Conservation (phyloP, 2,888 invertebrate species). For the Glomeris marginata region DNA sequence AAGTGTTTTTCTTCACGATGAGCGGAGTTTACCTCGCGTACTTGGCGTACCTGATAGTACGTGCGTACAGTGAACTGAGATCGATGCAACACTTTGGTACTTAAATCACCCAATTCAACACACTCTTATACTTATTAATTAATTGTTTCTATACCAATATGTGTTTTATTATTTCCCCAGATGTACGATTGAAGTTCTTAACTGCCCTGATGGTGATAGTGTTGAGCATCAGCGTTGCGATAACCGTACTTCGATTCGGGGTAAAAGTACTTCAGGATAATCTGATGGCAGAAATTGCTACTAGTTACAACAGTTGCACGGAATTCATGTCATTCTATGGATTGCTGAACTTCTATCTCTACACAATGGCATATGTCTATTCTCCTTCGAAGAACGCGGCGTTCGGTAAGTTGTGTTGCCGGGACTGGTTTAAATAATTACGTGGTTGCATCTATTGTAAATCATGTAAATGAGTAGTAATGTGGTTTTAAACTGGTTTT, state of each 20-base stretch:
- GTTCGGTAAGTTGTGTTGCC: conserved; percentile 47
- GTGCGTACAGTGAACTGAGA: conserved; percentile 84
- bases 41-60: conserved; percentile 61
- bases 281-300: conserved; percentile 75
- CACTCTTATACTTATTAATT: too few relatives aligned
- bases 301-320: conserved; percentile 77
- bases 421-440: too few relatives aligned
- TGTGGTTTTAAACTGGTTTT: neutral
- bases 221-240: conserved; percentile 51
- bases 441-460: too few relatives aligned
- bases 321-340: conserved; percentile 94
- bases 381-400: conserved; percentile 66
- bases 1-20: conserved; percentile 76
- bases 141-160: too few relatives aligned
- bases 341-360: conserved; percentile 81
- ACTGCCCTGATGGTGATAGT: conserved; percentile 73
- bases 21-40: conserved; percentile 73
- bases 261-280: conserved; percentile 82
- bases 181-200: conserved; percentile 77
- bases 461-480: too few relatives aligned
- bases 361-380: conserved; percentile 86
- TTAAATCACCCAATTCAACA: conserved; percentile 22
- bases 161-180: conserved; percentile 40
- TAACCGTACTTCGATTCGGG: conserved; percentile 71
- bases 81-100: conserved; percentile 97